Evolutionary conservation across 2,113 vertebrate genomes (phyloP), one percentile per base, ranked within the genome.

Genomic region (Anseranas semipalmata): DNA sequence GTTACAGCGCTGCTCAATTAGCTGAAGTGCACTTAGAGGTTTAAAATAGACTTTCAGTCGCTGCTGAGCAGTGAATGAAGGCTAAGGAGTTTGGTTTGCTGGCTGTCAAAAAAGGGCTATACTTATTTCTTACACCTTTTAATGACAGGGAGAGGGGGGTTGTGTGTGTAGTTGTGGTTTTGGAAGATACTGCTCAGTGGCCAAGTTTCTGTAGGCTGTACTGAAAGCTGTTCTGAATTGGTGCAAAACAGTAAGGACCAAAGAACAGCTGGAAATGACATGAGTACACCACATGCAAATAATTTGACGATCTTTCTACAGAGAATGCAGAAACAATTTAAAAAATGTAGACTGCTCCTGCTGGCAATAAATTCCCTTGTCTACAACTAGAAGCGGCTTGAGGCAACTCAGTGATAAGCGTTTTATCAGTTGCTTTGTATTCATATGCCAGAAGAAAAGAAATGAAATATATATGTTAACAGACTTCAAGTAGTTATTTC

Each of bases 231-330:
- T 77, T 90, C 1, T 2, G 7, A 28, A 33, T 76, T 80, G 75
- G 68, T 81, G 30, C 52, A 60, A 48, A 94, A 74, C 46, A 81
- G 18, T 46, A 22, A 75, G 80, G 65, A 89, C 46, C 35, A 79
- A 65, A 84, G 76, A 93, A 56, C 90, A 95, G 80, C 94, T 97
- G 96, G 77, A 94, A 87, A 62, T 95, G 30, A 65, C 76, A 84
- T 8, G 85, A 89, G 79, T 72, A 53, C 77, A 17, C 90, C 77
- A 91, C 65, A 56, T 92, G 86, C 89, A 91, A 89, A 79, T 88
- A 87, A 63, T 78, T 75, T 84, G 84, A 39, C 50, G 67, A 50
- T 95, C 77, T 87, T 24, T 68, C 58, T 55, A 88, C 9, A 35
- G 77, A 89, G 80, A 96, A 93, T 95, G 92, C 77, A 95, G 94